These are phyloP conservation scores for Spea multiplicata DNA, from an alignment of 2,113 vertebrate species.

Conservation along the genomic window DNA sequence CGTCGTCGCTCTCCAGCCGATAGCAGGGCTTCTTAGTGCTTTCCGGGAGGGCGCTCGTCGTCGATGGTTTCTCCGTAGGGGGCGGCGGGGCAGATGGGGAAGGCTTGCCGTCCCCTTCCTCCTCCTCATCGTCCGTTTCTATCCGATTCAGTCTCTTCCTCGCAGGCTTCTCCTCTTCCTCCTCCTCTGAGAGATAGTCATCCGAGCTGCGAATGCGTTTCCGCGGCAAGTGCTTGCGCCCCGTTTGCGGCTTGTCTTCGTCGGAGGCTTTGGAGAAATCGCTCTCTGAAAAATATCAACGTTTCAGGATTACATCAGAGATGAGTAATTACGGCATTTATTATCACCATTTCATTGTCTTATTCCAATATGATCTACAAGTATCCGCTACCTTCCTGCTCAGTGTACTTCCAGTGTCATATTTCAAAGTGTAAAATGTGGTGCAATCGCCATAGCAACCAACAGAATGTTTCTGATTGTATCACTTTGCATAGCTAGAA, in stretches of 20 bases:
- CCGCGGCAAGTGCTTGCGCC: slow-evolving; percentile 57
- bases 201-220: slow-evolving; percentile 64
- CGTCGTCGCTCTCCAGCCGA: slow-evolving; percentile 76
- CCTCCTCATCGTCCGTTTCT: slow-evolving; percentile 84
- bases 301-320: no score
- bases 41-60: slow-evolving; percentile 51
- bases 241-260: slow-evolving; percentile 66
- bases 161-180: slow-evolving; percentile 69
- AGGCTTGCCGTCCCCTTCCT: slow-evolving; percentile 54
- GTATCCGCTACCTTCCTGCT: no score
- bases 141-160: slow-evolving; percentile 89
- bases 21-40: slow-evolving; percentile 72
- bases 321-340: no score
- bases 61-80: slow-evolving; percentile 52
- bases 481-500: no score
- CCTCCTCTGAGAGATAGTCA: slow-evolving; percentile 59
- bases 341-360: no score
- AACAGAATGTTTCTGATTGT: no score
- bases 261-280: slow-evolving; percentile 72
- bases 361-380: no score
- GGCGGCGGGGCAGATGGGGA: not conserved
- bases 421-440: no score
- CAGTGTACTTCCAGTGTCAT: no score
- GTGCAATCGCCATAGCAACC: no score
- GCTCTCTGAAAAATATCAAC: slow-evolving; percentile 68